Percentiles rank a stretch among this genome's conserved stretches.
Evolutionary conservation across 2,113 vertebrate genomes (phyloP).

Genomic region (Bombycilla garrulus): DNA sequence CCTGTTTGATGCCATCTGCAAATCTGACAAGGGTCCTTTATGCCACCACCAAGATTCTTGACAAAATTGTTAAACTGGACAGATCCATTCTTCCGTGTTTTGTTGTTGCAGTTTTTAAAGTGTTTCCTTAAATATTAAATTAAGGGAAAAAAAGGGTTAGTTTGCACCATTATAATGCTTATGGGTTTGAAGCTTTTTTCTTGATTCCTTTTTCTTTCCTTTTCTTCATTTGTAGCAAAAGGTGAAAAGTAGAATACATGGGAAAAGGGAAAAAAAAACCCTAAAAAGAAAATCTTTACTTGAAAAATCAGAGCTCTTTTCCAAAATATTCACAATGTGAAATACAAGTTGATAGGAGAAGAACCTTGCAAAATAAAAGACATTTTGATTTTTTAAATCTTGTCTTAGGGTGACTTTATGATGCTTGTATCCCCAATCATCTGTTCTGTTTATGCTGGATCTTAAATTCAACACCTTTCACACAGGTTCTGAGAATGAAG

Average conservation of each 20-base stretch:
- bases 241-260: neutral
- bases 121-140: neutral
- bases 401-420: no score
- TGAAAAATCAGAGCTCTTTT: neutral
- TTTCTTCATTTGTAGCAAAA: neutral
- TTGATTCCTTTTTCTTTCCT: neutral
- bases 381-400: neutral
- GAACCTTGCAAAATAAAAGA: neutral
- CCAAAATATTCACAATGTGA: neutral
- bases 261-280: neutral
- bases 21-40: fast-evolving
- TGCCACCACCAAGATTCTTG: neutral
- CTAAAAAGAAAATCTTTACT: neutral
- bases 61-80: neutral
- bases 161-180: neutral
- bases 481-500: no score
- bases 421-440: no score
- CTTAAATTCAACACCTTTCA: no score
- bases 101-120: neutral
- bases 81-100: neutral
- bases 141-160: neutral
- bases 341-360: neutral
- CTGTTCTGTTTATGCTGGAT: no score
- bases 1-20: neutral
- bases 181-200: fast-evolving